Percentiles rank a stretch among this genome's conserved stretches.
phyloP scores from a whole-genome alignment of 1,140 invertebrate genomes.

The Samia ricini region DNA sequence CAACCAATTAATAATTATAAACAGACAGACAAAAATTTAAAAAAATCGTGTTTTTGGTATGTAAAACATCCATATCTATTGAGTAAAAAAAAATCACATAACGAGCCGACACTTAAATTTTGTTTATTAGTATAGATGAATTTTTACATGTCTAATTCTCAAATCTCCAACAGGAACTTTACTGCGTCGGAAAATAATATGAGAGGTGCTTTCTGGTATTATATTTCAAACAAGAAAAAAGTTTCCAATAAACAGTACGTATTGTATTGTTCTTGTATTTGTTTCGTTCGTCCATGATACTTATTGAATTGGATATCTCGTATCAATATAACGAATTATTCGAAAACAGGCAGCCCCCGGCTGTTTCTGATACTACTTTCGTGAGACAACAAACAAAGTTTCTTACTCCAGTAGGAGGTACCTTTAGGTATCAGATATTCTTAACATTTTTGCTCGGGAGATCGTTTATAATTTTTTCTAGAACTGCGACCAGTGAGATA shows the following conservation, averaged over 20 bases:
- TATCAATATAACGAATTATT: neutral
- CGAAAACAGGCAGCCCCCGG: neutral
- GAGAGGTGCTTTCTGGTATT: neutral
- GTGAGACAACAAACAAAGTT: neutral
- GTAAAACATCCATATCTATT: too few relatives aligned
- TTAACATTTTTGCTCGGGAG: neutral
- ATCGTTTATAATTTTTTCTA: too few relatives aligned
- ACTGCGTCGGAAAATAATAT: neutral
- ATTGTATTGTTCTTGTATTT: neutral
- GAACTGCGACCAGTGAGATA: too few relatives aligned
- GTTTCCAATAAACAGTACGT: neutral
- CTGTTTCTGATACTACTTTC: neutral
- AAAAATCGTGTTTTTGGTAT: too few relatives aligned
- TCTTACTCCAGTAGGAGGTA: neutral
- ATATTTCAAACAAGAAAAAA: neutral
- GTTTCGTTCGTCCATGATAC: neutral
- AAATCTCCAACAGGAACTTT: neutral
- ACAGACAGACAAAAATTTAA: too few relatives aligned
- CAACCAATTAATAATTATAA: too few relatives aligned
- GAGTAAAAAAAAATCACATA: too few relatives aligned
- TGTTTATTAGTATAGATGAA: too few relatives aligned
- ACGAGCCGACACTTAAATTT: too few relatives aligned
- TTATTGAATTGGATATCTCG: neutral
- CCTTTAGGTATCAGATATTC: neutral
- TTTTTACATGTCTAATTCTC: too few relatives aligned